Evolutionary conservation across 2,113 vertebrate genomes (phyloP).

Genomic region (Platichthys stellatus): DNA sequence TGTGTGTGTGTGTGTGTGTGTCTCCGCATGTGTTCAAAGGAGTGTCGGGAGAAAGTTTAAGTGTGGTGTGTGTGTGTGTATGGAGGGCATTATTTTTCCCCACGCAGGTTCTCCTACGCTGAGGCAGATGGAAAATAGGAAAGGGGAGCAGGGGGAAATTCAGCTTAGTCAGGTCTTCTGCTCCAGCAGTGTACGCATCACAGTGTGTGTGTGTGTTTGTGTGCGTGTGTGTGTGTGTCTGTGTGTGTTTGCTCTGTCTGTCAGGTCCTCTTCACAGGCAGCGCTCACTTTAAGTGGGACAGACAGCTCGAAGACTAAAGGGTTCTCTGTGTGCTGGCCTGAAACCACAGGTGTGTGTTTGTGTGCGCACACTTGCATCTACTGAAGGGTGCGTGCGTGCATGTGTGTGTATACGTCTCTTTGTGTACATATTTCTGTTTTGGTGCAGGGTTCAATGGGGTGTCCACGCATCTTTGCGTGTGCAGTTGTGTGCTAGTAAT

Average conservation of each 20-base stretch:
- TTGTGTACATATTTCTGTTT: constrained; percentile 33
- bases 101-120: constrained; percentile 78
- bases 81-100: constrained; percentile 77
- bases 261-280: constrained; percentile 77
- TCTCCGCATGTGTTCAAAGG: constrained; percentile 15
- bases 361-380: constrained; percentile 38
- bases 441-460: constrained; percentile 33
- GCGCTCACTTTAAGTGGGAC: constrained; percentile 75
- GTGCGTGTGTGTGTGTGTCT: constrained; percentile 5
- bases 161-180: constrained; percentile 81
- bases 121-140: constrained; percentile 83
- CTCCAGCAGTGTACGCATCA: constrained; percentile 72
- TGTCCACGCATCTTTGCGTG: not conserved
- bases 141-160: constrained; percentile 79
- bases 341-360: constrained; percentile 75
- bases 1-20: constrained; percentile 20
- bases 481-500: not conserved
- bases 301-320: constrained; percentile 77
- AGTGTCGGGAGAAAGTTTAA: constrained; percentile 65
- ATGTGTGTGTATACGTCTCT: constrained; percentile 8
- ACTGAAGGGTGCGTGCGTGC: constrained; percentile 53
- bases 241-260: constrained; percentile 68
- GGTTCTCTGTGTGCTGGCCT: constrained; percentile 69
- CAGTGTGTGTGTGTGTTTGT: constrained; percentile 50
- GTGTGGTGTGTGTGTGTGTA: constrained; percentile 61